Evolutionary conservation across 2,797 vertebrate species (phyloP), one percentile per base, ranked within the genome.

Genomic region (Acanthopagrus latus): DNA sequence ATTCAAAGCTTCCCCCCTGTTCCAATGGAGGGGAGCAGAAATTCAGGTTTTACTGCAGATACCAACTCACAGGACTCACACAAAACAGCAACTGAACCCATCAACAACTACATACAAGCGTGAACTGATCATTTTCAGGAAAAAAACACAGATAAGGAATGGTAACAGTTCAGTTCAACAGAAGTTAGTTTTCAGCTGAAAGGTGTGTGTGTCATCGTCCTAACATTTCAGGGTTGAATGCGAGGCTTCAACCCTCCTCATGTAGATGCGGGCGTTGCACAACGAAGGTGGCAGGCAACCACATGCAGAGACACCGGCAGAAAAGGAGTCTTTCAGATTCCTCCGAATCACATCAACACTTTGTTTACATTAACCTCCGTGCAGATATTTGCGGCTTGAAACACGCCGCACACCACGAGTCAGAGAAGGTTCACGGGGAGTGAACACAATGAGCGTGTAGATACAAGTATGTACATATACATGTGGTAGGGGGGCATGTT

Each of bases 321-420:
- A 74, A 46, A 73, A 29, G 38, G 65, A 75, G 84, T 86, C 76
- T 76, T 73, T 86, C 85, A 90, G 79, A 88, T 70, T 86, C 71
- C 69, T 76, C 73, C 62, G 72, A 74, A 83, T 44, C 60, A 66
- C 84, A 41, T 63, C 67, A 90, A 83, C 29, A 68, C 59, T 92
- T 86, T 82, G 76, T 83, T 88, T 88, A 91, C 84, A 86, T 67
- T 17, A 62, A 59, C n/a, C 21, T 43, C 68, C 1, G 0, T 64
- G 78, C 83, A 70, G 50, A 70, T 64, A 25, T 55, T 52, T 76
- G 67, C 10, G 29, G 10, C 29, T 20, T 65, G 50, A 77, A 82
- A 81, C 0, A 3, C 48, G 55, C 1, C 21, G 47, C 23, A 21
- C 41, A 62, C 41, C 1, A 3, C 21, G 44, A 60, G 64, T 79